Conservation (phyloP, 1,140 invertebrate genomes). For the Bombus balteatus region DNA sequence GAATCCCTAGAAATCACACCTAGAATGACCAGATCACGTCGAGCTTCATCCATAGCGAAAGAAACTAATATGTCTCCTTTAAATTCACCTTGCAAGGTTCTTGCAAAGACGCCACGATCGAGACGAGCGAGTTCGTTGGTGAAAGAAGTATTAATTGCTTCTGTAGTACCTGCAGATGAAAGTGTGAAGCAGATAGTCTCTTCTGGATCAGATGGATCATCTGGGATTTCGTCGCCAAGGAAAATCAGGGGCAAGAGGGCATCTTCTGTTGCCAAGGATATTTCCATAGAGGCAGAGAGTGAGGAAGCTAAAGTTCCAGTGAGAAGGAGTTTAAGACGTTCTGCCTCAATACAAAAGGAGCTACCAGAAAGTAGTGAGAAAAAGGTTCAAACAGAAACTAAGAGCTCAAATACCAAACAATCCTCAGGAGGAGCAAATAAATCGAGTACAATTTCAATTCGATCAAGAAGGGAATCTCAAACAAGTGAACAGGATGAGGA, state of each 20-base stretch:
- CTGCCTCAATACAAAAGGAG: constrained; percentile 57
- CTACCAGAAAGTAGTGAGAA: constrained; percentile 21
- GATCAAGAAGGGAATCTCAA: neutral
- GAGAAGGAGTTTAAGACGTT: constrained; percentile 58
- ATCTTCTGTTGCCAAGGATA: constrained; percentile 40
- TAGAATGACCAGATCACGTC: constrained; percentile 58
- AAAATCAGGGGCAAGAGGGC: constrained; percentile 21
- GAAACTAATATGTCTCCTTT: constrained; percentile 6
- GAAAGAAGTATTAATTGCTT: constrained; percentile 49
- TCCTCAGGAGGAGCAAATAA: constrained; percentile 18
- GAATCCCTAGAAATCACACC: neutral
- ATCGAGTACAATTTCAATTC: neutral
- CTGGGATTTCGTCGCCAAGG: neutral
- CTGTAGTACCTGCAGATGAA: constrained; percentile 9
- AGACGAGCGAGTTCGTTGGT: constrained; percentile 52
- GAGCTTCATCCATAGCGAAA: constrained; percentile 59
- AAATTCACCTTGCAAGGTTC: neutral
- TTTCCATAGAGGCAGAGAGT: constrained; percentile 2
- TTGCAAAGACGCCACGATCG: neutral
- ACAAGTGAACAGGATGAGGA: constrained; percentile 11
- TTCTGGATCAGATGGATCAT: constrained; percentile 8
- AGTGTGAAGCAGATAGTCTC: neutral
- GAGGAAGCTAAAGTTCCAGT: constrained; percentile 17
- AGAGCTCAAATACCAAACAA: neutral
- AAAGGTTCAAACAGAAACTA: neutral